Conservation (phyloP, 2,113 vertebrate genomes). For the Indri indri region DNA sequence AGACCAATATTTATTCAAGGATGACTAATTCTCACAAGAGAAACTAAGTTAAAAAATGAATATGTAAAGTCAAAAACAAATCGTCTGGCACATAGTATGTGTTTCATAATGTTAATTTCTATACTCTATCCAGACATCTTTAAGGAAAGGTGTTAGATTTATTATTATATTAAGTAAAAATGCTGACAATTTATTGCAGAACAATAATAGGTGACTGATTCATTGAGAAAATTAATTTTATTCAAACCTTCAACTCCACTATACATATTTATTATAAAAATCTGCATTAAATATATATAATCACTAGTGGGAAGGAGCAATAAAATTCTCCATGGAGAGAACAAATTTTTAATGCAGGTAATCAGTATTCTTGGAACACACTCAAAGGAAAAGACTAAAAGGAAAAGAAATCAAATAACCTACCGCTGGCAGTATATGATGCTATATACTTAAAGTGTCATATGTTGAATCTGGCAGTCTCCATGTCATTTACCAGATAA, state of each 20-base stretch:
- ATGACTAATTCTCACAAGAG: background rate
- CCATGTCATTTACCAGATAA: conserved; percentile 81
- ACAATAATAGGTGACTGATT: background rate
- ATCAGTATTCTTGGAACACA: conserved; percentile 60
- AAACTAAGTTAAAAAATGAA: background rate
- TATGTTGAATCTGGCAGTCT: conserved; percentile 84
- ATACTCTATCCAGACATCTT: background rate
- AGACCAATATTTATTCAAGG: background rate
- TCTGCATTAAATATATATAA: background rate
- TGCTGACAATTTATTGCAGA: background rate
- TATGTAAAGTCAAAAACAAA: background rate
- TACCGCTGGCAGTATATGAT: conserved; percentile 66
- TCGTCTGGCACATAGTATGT: background rate
- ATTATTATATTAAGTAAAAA: background rate
- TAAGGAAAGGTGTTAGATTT: background rate
- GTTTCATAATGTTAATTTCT: background rate
- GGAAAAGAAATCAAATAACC: conserved; percentile 69
- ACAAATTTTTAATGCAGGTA: conserved; percentile 43
- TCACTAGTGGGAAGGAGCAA: background rate
- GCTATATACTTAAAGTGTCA: conserved; percentile 73
- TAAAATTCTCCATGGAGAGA: conserved; percentile 11
- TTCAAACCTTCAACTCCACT: background rate
- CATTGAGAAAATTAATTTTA: conserved; percentile 17
- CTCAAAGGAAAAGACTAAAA: conserved; percentile 62
- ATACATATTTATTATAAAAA: background rate